Percentiles rank a stretch among this genome's conserved stretches.
These are phyloP conservation scores for Petaurus breviceps DNA, from an alignment of 2,113 vertebrate genomes.

Conservation along the genomic window DNA sequence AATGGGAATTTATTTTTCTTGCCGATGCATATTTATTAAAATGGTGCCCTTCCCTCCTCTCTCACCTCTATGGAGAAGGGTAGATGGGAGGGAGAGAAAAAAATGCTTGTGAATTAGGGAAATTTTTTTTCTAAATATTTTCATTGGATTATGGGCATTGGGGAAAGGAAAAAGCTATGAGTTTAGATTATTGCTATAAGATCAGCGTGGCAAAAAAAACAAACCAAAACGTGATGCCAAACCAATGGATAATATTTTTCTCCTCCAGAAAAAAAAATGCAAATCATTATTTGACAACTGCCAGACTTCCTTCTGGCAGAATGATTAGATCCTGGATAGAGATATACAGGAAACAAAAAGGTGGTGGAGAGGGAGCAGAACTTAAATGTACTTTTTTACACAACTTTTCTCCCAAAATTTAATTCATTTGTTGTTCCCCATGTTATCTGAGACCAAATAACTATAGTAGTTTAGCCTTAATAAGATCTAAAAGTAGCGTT, in stretches of 20 bases:
- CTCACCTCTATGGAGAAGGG: neutral
- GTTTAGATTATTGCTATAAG: neutral
- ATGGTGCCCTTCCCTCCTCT: too few species aligned
- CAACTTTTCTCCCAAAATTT: neutral
- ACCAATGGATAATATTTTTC: neutral
- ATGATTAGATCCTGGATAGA: neutral
- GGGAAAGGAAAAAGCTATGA: neutral
- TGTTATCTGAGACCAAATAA: neutral
- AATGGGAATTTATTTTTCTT: neutral
- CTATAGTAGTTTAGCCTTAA: too few species aligned
- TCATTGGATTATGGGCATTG: neutral
- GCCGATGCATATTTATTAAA: too few species aligned
- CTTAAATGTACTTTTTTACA: neutral
- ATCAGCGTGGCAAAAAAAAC: neutral
- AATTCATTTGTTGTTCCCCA: neutral
- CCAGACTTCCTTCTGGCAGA: neutral
- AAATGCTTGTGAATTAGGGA: neutral
- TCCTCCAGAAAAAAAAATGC: neutral
- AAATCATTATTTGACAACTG: neutral
- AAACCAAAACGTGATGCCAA: neutral
- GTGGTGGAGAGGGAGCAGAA: neutral
- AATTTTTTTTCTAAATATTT: neutral
- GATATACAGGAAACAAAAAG: neutral
- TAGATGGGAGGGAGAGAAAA: neutral
- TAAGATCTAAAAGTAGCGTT: too few species aligned